These are phyloP conservation scores for Falco concolor DNA, from an alignment of 2,797 vertebrate species.

Conservation along the genomic window DNA sequence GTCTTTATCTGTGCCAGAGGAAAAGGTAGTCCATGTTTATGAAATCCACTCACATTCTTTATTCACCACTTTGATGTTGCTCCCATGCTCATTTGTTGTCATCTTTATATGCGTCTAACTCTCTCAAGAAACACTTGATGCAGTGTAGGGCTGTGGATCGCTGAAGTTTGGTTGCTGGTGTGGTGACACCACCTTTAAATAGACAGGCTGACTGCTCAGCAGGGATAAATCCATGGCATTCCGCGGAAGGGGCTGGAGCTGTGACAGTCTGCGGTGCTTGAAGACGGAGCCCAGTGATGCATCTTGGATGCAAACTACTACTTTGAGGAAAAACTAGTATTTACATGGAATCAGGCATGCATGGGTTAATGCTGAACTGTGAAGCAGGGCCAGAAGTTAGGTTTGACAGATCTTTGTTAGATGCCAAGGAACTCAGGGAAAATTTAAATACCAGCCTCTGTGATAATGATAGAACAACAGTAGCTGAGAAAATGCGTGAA, in stretches of 20 bases:
- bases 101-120: neutral
- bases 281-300: neutral
- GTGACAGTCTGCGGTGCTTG: neutral
- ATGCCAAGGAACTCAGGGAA: neutral
- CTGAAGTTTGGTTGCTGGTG: neutral
- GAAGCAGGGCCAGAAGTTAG: neutral
- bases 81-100: neutral
- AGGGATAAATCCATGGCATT: neutral
- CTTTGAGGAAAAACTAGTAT: neutral
- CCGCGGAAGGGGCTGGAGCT: neutral
- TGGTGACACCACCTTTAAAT: neutral
- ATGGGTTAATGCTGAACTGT: neutral
- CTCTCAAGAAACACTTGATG: neutral
- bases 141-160: neutral
- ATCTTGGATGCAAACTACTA: neutral
- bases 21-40: neutral
- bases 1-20: neutral
- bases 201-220: neutral
- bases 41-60: neutral
- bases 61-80: neutral
- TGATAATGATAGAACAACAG: neutral
- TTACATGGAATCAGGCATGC: neutral
- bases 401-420: neutral
- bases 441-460: neutral
- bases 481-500: neutral